phyloP scores from a whole-genome alignment of 2,888 invertebrate genomes.

The Limnephilus rhombicus region DNA sequence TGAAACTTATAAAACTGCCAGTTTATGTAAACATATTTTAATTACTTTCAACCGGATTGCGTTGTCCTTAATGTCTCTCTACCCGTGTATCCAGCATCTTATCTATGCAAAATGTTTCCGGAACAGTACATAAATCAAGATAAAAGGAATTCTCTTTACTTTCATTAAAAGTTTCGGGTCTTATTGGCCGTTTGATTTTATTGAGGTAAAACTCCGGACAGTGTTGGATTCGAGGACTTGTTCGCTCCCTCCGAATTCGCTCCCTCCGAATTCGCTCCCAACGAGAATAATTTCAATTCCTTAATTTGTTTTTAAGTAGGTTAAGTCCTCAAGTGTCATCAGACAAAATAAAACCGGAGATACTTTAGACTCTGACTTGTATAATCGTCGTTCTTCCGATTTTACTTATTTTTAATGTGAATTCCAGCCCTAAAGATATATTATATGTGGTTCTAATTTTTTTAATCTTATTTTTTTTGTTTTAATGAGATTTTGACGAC shows the following conservation, averaged over 20 bases:
- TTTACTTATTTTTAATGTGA: conserved; percentile 1
- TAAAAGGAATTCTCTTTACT: conserved; percentile 51
- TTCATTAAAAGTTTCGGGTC: conserved; percentile 62
- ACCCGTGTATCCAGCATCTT: background rate
- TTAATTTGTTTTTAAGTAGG: conserved; percentile 24
- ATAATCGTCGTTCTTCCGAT: background rate
- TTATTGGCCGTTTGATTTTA: conserved; percentile 62
- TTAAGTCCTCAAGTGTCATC: conserved; percentile 26
- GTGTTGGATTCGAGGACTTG: conserved; percentile 51
- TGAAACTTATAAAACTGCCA: background rate
- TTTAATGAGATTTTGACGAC: background rate
- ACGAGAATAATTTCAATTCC: conserved; percentile 42
- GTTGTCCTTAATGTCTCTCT: background rate
- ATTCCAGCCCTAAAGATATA: background rate
- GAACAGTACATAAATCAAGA: conserved; percentile 44
- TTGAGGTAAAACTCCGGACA: conserved; percentile 50
- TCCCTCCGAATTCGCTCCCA: background rate
- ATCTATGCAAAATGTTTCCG: conserved; percentile 10
- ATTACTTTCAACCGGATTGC: background rate
- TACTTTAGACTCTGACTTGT: conserved; percentile 12
- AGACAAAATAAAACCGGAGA: conserved; percentile 20
- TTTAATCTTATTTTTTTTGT: background rate
- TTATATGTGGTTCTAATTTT: background rate
- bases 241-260: conserved; percentile 11
- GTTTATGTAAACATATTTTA: background rate